Conservation (phyloP, 2,113 vertebrate species). For the Cercocebus atys region DNA sequence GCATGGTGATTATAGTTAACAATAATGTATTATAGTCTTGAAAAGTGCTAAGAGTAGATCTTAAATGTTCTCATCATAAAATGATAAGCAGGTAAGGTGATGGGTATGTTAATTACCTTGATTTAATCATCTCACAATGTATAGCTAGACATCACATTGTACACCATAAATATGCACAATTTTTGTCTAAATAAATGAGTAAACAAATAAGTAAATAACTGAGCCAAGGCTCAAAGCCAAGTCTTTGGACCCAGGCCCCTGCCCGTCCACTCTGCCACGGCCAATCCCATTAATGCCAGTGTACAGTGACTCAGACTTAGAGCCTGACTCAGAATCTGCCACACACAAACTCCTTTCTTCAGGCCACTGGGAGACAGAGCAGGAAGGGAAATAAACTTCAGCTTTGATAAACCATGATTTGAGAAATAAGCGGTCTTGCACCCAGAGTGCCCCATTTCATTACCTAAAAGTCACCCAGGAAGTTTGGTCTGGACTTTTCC, state of each 20-base stretch:
- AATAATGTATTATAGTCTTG: not conserved
- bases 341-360: not conserved
- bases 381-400: not conserved
- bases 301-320: not conserved
- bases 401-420: not conserved
- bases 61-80: not conserved
- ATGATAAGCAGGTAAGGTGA: not conserved
- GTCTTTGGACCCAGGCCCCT: not conserved
- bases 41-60: not conserved
- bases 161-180: not conserved
- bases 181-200: not conserved
- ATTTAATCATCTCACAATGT: not conserved
- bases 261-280: not conserved
- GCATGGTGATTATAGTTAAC: not conserved
- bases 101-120: not conserved
- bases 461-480: not conserved
- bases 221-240: not conserved
- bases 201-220: not conserved
- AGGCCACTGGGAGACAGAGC: not conserved
- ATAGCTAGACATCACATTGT: not conserved
- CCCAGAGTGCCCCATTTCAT: not conserved
- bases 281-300: not conserved
- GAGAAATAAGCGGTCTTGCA: not conserved
- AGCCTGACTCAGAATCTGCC: not conserved
- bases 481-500: not conserved